These are phyloP conservation scores for Mirounga angustirostris DNA, from an alignment of 2,113 vertebrate genomes.

Conservation along the genomic window DNA sequence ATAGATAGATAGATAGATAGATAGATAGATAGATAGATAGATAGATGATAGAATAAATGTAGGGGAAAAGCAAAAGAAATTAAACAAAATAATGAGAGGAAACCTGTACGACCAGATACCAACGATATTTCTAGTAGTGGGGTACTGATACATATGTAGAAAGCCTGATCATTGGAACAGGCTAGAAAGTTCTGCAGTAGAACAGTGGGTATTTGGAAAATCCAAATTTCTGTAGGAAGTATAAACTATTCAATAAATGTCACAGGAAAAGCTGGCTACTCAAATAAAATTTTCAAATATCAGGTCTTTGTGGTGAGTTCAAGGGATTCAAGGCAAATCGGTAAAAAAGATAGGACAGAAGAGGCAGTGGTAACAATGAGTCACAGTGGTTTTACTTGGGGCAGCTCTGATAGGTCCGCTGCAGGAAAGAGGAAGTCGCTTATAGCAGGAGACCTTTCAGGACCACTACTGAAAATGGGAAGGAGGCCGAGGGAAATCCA, in stretches of 20 bases:
- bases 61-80: background rate
- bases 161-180: background rate
- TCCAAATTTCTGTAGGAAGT: background rate
- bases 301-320: background rate
- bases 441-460: background rate
- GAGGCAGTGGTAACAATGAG: background rate
- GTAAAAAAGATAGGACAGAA: background rate
- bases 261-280: background rate
- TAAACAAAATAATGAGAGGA: background rate
- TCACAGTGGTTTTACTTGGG: fast-evolving
- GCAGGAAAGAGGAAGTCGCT: background rate
- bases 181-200: background rate
- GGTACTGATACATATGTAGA: background rate
- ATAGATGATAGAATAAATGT: background rate
- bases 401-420: background rate
- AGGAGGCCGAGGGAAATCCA: background rate
- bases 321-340: background rate
- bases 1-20: too few relatives aligned
- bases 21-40: too few relatives aligned
- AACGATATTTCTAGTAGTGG: background rate
- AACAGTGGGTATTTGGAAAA: background rate
- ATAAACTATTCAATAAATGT: background rate
- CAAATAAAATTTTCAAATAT: background rate
- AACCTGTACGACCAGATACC: background rate
- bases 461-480: background rate